Percentiles rank a stretch among this genome's conserved stretches.
phyloP scores from a whole-genome alignment of 2,888 invertebrate species.

The Gymnocheta viridis region DNA sequence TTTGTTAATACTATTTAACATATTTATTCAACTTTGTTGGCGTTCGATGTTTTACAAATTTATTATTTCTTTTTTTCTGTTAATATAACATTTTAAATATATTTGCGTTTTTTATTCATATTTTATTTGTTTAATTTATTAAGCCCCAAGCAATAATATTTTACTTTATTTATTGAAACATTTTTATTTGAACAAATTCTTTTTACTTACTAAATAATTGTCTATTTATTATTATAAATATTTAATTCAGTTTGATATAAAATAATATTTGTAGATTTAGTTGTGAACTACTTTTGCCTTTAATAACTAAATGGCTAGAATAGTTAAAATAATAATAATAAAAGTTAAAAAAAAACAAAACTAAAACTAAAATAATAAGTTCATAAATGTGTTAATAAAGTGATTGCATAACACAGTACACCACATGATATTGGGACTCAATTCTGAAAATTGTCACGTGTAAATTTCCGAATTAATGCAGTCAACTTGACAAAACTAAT shows the following conservation, averaged over 20 bases:
- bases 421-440: too few relatives aligned
- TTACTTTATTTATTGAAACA: slow-evolving; percentile 1
- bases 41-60: slow-evolving; percentile 63
- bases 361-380: slow-evolving; percentile 13
- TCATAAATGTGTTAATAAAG: slow-evolving; percentile 9
- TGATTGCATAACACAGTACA: too few relatives aligned
- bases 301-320: slow-evolving; percentile 36
- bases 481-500: too few relatives aligned
- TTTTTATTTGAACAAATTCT: slow-evolving; percentile 2
- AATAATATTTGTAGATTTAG: slow-evolving; percentile 50
- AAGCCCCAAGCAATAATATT: slow-evolving; percentile 63
- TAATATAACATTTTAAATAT: slow-evolving; percentile 4
- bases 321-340: slow-evolving; percentile 4
- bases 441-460: too few relatives aligned
- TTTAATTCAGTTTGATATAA: slow-evolving; percentile 11
- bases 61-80: neutral
- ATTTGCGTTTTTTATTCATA: slow-evolving; percentile 6
- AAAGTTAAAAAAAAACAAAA: neutral
- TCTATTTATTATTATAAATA: slow-evolving; percentile 16
- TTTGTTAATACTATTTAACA: slow-evolving; percentile 49
- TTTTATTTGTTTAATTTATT: slow-evolving; percentile 22
- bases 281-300: slow-evolving; percentile 11
- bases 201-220: slow-evolving; percentile 19
- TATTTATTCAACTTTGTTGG: slow-evolving; percentile 69
- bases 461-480: too few relatives aligned